Evolutionary conservation across 2,113 vertebrate genomes (phyloP).

Genomic region (Henicopernis longicauda): DNA sequence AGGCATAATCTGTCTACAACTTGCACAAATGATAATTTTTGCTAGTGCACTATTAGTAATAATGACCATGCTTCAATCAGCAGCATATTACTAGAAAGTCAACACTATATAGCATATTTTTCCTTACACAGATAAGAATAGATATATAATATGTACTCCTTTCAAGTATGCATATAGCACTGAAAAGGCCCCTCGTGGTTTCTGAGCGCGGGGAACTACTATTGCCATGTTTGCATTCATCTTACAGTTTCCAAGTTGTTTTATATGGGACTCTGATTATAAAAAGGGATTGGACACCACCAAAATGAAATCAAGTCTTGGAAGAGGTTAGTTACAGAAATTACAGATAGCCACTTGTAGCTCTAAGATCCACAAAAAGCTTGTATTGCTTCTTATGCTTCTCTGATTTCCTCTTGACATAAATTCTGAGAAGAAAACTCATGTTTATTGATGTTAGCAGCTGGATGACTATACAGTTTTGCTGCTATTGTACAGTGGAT

Average conservation of each 20-base stretch:
- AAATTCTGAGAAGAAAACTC: constrained; percentile 49
- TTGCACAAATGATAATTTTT: background rate
- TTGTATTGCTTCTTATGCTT: constrained; percentile 70
- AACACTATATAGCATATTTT: background rate
- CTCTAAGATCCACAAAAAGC: constrained; percentile 72
- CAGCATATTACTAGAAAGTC: background rate
- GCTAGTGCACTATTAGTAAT: background rate
- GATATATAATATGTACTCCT: background rate
- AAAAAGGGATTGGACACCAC: background rate
- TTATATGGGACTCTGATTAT: background rate
- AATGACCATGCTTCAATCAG: background rate
- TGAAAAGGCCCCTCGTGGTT: background rate
- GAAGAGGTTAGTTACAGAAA: background rate
- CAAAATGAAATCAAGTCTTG: background rate
- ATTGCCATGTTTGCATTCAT: background rate
- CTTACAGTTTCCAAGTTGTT: background rate
- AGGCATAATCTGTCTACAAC: background rate
- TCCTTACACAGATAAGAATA: background rate
- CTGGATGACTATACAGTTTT: constrained; percentile 11
- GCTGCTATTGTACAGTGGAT: background rate
- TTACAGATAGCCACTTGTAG: constrained; percentile 69
- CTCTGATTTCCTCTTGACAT: constrained; percentile 70
- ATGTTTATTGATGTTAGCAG: constrained; percentile 45
- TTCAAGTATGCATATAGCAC: background rate
- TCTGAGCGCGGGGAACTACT: background rate